A percentile compares a stretch with the other conserved stretches of the same genome.
phyloP scores from a whole-genome alignment of 2,797 vertebrate species.

The Chiroxiphia lanceolata region DNA sequence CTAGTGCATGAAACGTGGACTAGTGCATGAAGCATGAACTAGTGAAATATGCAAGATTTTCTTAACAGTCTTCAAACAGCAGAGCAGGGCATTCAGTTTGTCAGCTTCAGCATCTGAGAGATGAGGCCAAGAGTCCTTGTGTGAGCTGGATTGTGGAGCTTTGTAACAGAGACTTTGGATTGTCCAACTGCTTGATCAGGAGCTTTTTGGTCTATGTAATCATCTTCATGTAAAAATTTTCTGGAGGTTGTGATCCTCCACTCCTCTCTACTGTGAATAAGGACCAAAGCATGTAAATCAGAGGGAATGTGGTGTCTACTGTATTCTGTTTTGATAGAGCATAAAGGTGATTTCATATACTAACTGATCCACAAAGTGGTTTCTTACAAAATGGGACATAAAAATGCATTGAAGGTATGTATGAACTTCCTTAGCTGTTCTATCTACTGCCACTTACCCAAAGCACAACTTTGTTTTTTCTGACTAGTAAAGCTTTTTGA shows the following conservation, averaged over 20 bases:
- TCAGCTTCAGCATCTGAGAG: neutral
- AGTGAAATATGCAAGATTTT: neutral
- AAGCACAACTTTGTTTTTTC: neutral
- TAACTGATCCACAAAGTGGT: neutral
- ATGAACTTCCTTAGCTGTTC: neutral
- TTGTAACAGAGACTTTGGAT: neutral
- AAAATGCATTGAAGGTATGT: neutral
- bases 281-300: neutral
- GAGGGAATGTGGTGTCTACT: neutral
- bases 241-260: neutral
- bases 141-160: neutral
- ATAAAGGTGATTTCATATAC: neutral
- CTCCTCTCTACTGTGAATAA: neutral
- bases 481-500: neutral
- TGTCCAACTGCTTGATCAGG: neutral
- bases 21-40: neutral
- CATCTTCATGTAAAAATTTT: neutral
- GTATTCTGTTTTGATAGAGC: neutral
- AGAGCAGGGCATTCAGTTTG: neutral
- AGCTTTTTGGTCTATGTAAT: neutral
- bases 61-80: neutral
- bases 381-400: neutral
- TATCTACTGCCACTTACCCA: neutral
- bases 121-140: neutral
- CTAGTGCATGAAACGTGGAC: neutral